Conservation (phyloP, 2,888 invertebrate genomes). For the Eugnorisma glareosa region DNA sequence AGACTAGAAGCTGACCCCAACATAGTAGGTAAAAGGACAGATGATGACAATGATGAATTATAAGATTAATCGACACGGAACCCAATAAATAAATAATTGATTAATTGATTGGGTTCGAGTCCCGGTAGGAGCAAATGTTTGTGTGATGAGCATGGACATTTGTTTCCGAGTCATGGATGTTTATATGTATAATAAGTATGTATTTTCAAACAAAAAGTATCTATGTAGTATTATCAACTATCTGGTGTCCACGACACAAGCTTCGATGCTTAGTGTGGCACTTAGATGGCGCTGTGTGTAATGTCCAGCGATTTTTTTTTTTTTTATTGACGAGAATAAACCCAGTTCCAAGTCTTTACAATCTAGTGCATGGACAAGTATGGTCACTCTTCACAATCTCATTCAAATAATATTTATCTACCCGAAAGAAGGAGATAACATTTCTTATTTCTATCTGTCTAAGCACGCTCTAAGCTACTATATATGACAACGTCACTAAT, state of each 20-base stretch:
- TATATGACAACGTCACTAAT: neutral
- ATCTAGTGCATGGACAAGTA: neutral
- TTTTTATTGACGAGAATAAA: neutral
- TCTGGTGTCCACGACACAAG: too few relatives aligned
- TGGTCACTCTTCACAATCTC: neutral
- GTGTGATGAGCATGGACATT: too few relatives aligned
- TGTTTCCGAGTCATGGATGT: too few relatives aligned
- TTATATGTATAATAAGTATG: too few relatives aligned
- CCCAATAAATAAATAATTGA: too few relatives aligned
- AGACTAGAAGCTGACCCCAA: neutral
- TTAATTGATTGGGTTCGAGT: too few relatives aligned
- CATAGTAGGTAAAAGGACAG: neutral
- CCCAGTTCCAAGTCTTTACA: neutral
- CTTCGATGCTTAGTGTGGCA: too few relatives aligned
- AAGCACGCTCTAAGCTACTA: neutral
- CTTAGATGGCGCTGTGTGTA: too few relatives aligned
- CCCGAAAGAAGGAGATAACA: neutral
- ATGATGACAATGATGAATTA: neutral
- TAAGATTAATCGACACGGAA: neutral
- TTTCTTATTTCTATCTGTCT: neutral
- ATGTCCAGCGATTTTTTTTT: too few relatives aligned
- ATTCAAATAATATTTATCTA: neutral
- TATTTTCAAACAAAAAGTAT: too few relatives aligned
- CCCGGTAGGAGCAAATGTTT: too few relatives aligned
- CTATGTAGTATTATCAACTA: too few relatives aligned